Conservation (phyloP, 2,113 vertebrate genomes). For the Acinonyx jubatus region DNA sequence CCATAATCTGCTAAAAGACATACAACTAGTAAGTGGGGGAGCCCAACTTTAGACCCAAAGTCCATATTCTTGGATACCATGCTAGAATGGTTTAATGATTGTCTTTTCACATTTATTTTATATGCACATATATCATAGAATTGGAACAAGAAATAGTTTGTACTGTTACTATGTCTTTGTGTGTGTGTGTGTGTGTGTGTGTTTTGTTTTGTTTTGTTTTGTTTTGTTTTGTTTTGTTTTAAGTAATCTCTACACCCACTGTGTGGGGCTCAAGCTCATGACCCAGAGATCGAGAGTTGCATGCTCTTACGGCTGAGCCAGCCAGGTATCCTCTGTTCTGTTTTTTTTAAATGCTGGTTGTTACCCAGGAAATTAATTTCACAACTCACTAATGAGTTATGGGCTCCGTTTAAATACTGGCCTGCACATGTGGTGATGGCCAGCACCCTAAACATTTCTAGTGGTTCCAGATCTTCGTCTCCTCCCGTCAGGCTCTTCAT, state of each 20-base stretch:
- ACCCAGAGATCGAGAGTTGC: too few species aligned
- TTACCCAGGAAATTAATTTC: background rate
- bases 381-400: background rate
- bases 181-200: too few species aligned
- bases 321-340: background rate
- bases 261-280: background rate
- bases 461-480: background rate
- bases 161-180: background rate
- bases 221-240: background rate
- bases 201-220: fast-evolving
- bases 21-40: background rate
- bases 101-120: background rate
- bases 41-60: background rate
- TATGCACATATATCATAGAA: background rate
- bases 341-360: background rate
- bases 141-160: background rate
- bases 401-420: background rate
- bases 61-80: background rate
- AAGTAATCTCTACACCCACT: background rate
- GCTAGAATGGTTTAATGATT: background rate
- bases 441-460: background rate
- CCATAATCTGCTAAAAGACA: background rate
- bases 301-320: background rate
- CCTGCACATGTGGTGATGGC: too few species aligned
- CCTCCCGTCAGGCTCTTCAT: background rate